A percentile compares a stretch with the other conserved stretches of the same genome.
phyloP scores from a whole-genome alignment of 2,888 invertebrate species.

The Pristionchus japonicus region DNA sequence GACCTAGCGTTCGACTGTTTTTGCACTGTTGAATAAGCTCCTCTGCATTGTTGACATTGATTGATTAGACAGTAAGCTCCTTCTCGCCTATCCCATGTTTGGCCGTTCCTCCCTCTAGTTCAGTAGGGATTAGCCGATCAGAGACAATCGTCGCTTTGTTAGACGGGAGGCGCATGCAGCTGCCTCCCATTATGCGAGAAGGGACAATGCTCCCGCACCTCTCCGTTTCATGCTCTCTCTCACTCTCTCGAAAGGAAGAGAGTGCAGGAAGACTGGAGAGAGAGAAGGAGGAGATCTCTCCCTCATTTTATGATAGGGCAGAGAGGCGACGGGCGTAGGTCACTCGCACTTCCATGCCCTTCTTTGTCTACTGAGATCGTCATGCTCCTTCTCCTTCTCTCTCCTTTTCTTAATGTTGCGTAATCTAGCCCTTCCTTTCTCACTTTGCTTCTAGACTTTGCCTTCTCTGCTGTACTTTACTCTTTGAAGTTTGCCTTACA shows the following conservation, averaged over 20 bases:
- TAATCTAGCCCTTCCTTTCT: background rate
- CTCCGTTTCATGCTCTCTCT: too few relatives aligned
- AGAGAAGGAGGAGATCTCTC: background rate
- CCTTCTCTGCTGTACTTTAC: background rate
- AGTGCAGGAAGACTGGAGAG: too few relatives aligned
- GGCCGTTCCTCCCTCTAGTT: background rate
- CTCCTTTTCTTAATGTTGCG: too few relatives aligned
- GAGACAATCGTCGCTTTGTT: slow-evolving; percentile 38
- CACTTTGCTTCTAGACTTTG: background rate
- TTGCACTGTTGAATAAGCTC: background rate
- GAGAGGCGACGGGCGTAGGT: background rate
- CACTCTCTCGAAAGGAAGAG: too few relatives aligned
- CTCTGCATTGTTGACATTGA: background rate
- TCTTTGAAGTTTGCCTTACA: too few relatives aligned
- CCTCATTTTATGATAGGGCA: slow-evolving; percentile 21
- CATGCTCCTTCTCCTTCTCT: background rate
- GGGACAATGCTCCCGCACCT: too few relatives aligned
- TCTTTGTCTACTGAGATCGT: background rate
- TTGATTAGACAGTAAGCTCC: background rate
- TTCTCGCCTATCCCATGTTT: background rate
- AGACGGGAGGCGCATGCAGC: background rate
- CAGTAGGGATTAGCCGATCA: background rate
- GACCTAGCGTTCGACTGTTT: background rate
- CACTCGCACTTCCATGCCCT: background rate
- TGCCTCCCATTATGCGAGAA: slow-evolving; percentile 18